Base-by-base conservation (phyloP, 2,797 vertebrate species). In the Lindbergichthys nudifrons region DNA sequence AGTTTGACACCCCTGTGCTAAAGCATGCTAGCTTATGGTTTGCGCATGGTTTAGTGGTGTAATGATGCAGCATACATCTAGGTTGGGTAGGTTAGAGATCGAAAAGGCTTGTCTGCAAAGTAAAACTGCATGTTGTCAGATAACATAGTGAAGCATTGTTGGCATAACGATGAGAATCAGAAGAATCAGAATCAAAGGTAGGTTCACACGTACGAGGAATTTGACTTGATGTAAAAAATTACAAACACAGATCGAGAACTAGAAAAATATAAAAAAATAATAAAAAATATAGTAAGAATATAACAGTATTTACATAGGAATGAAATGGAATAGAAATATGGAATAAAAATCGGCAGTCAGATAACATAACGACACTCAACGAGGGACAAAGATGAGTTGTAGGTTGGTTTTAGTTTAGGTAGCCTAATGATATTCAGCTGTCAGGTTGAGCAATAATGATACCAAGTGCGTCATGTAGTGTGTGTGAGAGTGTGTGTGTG, bases 391-490 rank as follows among this genome's bases (percentile, higher is more conserved):
- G 1, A 21, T 65, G 2, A 41, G 57, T 30, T 23, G 73, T 57
- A 6, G 57, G 47, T 8, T 50, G 14, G 13, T 45, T 4, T 61
- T 63, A 63, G 43, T 59, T 69, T 5, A 72, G 72, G 56, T 8
- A 32, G 32, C 32, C 32, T 41, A 64, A 30, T 75, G 48, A 45
- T 63, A 0, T 54, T 78, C 52, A 70, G 64, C 66, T 77, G 79
- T 86, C 74, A 80, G 73, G 52, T 41, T 57, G 21, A 71, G 58
- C 65, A 18, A 61, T 88, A 80, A 84, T 79, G 71, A 82, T 72
- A 77, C 26, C 3, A 4, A 3, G 26, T 26, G 26, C 3, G 26
- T 26, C 23, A 23, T 23, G 23, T 23, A 23, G 26, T 26, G 26
- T 26, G 36, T 61, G 47, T 81, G 46, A 63, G 21, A 7, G 12